Evolutionary conservation across 2,888 invertebrate genomes (phyloP).

Genomic region (Sericinus montela): DNA sequence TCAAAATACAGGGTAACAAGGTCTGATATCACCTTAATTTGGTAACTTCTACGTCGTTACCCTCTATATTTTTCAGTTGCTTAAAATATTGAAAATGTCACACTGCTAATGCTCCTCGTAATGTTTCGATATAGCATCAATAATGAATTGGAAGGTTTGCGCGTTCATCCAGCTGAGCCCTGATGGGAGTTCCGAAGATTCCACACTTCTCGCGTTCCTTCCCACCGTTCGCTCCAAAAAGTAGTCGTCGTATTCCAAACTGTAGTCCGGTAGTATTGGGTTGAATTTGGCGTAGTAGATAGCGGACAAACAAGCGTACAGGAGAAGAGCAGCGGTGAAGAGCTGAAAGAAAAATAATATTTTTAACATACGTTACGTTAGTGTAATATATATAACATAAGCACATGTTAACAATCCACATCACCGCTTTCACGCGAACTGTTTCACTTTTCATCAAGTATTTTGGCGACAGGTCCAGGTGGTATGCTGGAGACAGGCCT

Average conservation of each 20-base stretch:
- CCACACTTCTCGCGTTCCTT: constrained; percentile 63
- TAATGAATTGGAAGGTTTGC: constrained; percentile 82
- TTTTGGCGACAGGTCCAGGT: too few relatives aligned
- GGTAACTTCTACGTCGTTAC: constrained; percentile 34
- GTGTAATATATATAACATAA: too few relatives aligned
- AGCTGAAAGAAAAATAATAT: constrained; percentile 75
- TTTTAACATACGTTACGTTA: too few relatives aligned
- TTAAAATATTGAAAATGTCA: constrained; percentile 10
- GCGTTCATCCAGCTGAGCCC: constrained; percentile 79
- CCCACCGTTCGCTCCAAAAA: constrained; percentile 83
- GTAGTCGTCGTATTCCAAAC: constrained; percentile 86
- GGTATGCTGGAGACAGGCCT: too few relatives aligned
- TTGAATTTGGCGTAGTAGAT: constrained; percentile 94
- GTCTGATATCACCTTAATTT: constrained; percentile 9
- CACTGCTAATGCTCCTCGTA: constrained; percentile 45
- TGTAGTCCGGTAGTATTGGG: constrained; percentile 88
- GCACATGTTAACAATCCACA: too few relatives aligned
- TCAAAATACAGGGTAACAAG: constrained; percentile 51
- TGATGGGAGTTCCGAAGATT: constrained; percentile 54
- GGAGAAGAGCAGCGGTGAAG: constrained; percentile 87
- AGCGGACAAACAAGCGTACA: constrained; percentile 92
- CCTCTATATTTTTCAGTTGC: constrained; percentile 28
- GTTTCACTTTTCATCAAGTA: too few relatives aligned
- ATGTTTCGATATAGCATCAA: constrained; percentile 74
- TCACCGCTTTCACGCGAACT: too few relatives aligned